Evolutionary conservation across 2,797 vertebrate genomes (phyloP), one percentile per base, ranked within the genome.

Genomic region (Halcyon badia): DNA sequence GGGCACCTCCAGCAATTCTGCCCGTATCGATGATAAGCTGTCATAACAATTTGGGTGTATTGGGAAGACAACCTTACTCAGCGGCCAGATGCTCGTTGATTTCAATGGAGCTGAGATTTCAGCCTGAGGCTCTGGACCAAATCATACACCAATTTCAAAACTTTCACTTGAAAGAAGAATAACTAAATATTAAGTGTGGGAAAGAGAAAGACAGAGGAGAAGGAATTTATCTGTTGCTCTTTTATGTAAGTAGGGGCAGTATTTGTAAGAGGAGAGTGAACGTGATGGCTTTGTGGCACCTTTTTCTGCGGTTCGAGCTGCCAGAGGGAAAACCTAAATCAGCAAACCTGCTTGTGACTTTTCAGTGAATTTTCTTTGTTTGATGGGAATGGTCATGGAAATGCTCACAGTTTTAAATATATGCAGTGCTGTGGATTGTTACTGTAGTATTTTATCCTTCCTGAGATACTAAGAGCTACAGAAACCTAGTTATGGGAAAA

Each of bases 101-200:
- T 90, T 87, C 71, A 96, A 0, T 70, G 64, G 65, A 90, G 68
- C 48, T 85, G 82, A 79, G 87, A 81, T 86, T 88, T 49, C 91
- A 90, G 65, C 91, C 86, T 54, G 21, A 2, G 70, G 73, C 66
- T 87, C 62, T 88, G 56, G 31, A 75, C 58, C 58, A 52, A 84
- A 90, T 76, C 89, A 64, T 81, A 70, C 37, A 76, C 28, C 39
- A 86, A 57, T 90, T 88, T 91, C 60, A 90, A 90, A 95, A 95
- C 95, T 96, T 97, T 96, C 89, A 79, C 90, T 95, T 84, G 66
- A 73, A 88, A 84, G 60, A 93, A 86, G 44, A 90, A 65, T 56
- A 83, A 72, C 62, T 58, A 52, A 60, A 82, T 86, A 66, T n/a
- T 41, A 81, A 93, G 19, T 76, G 62, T 84, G 85, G 73, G 76